Conservation (phyloP, 2,113 vertebrate genomes). For the Rhinogobius similis region DNA sequence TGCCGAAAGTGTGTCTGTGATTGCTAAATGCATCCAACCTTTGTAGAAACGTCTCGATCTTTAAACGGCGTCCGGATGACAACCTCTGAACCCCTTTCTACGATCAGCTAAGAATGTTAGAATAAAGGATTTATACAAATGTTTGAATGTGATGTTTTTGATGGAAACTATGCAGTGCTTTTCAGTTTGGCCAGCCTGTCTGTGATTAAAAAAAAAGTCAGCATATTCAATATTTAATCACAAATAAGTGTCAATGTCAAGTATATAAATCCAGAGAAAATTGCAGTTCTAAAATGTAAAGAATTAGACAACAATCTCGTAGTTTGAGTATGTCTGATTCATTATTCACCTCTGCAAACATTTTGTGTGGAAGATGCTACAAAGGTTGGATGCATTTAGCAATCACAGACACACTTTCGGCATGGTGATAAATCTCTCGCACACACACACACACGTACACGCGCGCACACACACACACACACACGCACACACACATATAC, state of each 20-base stretch:
- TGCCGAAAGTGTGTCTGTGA: constrained; percentile 69
- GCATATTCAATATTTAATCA: neutral
- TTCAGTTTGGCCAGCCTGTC: neutral
- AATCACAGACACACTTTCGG: constrained; percentile 64
- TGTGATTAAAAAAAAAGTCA: neutral
- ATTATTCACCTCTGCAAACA: neutral
- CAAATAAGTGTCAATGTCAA: neutral
- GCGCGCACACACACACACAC: constrained; percentile 66
- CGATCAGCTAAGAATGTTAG: neutral
- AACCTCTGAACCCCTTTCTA: too few relatives aligned
- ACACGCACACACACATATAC: constrained; percentile 52
- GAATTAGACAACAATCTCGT: neutral
- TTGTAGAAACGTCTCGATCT: too few relatives aligned
- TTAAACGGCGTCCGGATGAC: too few relatives aligned
- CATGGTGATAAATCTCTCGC: constrained; percentile 83
- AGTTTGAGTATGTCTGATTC: neutral
- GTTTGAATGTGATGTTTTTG: too few relatives aligned
- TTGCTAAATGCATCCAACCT: constrained; percentile 34
- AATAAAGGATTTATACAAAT: too few relatives aligned
- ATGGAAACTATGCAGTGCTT: neutral
- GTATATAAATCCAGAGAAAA: neutral
- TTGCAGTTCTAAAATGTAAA: neutral
- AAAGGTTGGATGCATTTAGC: constrained; percentile 37
- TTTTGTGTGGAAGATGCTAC: constrained; percentile 45
- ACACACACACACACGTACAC: constrained; percentile 33